Evolutionary conservation across 2,797 vertebrate genomes (phyloP).

Genomic region (Bovichtus variegatus): DNA sequence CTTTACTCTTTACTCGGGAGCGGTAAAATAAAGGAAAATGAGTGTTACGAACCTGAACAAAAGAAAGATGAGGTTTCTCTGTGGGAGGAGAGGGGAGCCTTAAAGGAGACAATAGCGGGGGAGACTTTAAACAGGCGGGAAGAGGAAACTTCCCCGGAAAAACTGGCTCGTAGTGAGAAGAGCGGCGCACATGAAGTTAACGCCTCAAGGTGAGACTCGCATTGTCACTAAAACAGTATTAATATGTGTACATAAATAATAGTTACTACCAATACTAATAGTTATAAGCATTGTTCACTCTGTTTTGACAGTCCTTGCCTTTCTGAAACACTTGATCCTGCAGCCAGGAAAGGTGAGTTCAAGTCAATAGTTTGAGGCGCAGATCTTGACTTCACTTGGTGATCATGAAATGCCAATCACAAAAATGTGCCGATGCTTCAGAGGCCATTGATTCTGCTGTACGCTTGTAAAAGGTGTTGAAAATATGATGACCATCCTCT

Average conservation of each 20-base stretch:
- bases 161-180: not conserved
- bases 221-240: no score
- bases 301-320: conserved; percentile 16
- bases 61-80: not conserved
- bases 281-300: not conserved
- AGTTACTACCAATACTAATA: not conserved
- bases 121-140: not conserved
- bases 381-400: not conserved
- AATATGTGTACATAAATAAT: not conserved
- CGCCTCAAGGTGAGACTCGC: not conserved
- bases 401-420: not conserved
- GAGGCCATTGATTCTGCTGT: not conserved
- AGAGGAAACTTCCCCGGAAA: not conserved
- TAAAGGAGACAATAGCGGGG: not conserved
- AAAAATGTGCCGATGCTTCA: not conserved
- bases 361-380: not conserved
- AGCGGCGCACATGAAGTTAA: not conserved
- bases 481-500: not conserved
- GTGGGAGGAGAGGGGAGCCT: not conserved
- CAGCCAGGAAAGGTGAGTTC: conserved; percentile 31
- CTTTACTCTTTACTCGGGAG: not conserved
- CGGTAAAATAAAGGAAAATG: not conserved
- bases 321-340: not conserved
- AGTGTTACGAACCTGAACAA: not conserved
- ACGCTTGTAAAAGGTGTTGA: not conserved